A percentile compares a stretch with the other conserved stretches of the same genome.
Evolutionary conservation across 2,113 vertebrate genomes (phyloP).

Genomic region (Dicentrarchus labrax): DNA sequence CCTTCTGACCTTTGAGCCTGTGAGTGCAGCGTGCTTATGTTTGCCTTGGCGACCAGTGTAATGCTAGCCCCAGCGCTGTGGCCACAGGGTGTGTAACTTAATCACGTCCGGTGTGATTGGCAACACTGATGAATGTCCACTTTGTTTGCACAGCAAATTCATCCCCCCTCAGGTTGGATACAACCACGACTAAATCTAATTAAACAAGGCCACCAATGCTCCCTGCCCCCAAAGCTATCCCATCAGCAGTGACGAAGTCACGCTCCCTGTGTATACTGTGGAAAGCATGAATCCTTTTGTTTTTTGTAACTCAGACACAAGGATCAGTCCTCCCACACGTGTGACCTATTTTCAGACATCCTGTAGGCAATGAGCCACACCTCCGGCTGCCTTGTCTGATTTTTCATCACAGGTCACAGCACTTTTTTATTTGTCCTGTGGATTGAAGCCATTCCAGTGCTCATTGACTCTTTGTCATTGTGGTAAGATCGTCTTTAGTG

Average conservation of each 20-base stretch:
- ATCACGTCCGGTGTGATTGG: slow-evolving; percentile 78
- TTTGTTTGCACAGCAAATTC: slow-evolving; percentile 75
- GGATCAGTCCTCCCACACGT: slow-evolving; percentile 62
- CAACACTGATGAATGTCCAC: slow-evolving; percentile 81
- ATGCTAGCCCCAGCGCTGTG: slow-evolving; percentile 46
- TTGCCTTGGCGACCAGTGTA: slow-evolving; percentile 68
- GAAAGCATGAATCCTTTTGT: slow-evolving; percentile 61
- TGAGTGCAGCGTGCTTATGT: slow-evolving; percentile 54
- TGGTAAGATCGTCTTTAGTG: slow-evolving; percentile 51
- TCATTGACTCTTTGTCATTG: slow-evolving; percentile 60
- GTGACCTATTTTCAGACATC: slow-evolving; percentile 78
- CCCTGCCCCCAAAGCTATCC: slow-evolving; percentile 53
- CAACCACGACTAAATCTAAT: slow-evolving; percentile 75
- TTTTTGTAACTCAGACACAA: slow-evolving; percentile 55
- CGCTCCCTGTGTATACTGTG: slow-evolving; percentile 18
- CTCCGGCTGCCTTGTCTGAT: slow-evolving; percentile 63
- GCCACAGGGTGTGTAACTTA: slow-evolving; percentile 73
- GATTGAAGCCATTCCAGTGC: slow-evolving; percentile 28
- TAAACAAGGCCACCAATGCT: slow-evolving; percentile 64
- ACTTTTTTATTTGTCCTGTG: slow-evolving; percentile 40
- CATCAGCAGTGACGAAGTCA: slow-evolving; percentile 35
- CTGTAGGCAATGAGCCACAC: slow-evolving; percentile 72
- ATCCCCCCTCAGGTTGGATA: slow-evolving; percentile 55
- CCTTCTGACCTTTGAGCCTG: slow-evolving; percentile 71
- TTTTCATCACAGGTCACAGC: slow-evolving; percentile 69